A percentile compares a stretch with the other conserved stretches of the same genome.
Conservation (phyloP, 53 echinoderm and acorn worm species). For the Henricia sp. region DNA sequence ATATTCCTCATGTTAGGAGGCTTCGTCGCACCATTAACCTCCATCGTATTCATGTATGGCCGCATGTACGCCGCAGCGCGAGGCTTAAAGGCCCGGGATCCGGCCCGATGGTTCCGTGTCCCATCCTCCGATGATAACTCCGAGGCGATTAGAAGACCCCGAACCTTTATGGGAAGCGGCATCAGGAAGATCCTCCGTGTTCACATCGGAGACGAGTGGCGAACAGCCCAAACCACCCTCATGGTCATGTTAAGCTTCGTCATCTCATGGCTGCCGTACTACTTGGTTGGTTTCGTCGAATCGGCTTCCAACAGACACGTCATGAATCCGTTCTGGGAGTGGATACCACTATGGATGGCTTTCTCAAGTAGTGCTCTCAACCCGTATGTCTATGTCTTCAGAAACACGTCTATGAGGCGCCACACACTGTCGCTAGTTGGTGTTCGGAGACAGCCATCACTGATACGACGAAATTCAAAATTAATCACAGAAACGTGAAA, state of each 20-base stretch:
- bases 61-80: constrained; percentile 69
- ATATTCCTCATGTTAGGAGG: constrained; percentile 59
- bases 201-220: constrained; percentile 79
- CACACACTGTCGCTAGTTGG: constrained; percentile 66
- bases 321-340: constrained; percentile 66
- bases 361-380: constrained; percentile 82
- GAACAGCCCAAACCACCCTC: constrained; percentile 80
- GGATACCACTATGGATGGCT: constrained; percentile 81
- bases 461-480: too few species aligned
- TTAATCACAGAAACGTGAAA: too few species aligned
- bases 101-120: constrained; percentile 53
- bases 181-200: constrained; percentile 60
- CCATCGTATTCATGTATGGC: constrained; percentile 62
- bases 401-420: constrained; percentile 82
- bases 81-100: constrained; percentile 44
- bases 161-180: constrained; percentile 34
- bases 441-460: not conserved
- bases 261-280: constrained; percentile 84
- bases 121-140: constrained; percentile 37
- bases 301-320: constrained; percentile 44
- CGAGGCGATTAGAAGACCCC: constrained; percentile 15
- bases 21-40: constrained; percentile 54
- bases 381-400: constrained; percentile 93
- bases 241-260: constrained; percentile 79
- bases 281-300: constrained; percentile 79